phyloP scores from a whole-genome alignment of 2,113 vertebrate species.

The Columbina picui region DNA sequence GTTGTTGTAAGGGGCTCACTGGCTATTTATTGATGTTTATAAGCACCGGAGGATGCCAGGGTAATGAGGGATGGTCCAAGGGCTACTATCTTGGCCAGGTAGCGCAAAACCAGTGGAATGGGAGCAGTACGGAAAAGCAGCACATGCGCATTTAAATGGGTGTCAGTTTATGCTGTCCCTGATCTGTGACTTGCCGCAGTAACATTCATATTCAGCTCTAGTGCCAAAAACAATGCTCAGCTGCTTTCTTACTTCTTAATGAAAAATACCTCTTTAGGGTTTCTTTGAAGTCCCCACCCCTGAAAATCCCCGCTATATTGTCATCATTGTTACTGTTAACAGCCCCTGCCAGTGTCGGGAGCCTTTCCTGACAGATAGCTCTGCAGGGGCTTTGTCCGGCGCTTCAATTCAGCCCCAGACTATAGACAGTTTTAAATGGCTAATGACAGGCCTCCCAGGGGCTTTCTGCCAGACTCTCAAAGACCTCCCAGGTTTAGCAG shows the following conservation, averaged over 20 bases:
- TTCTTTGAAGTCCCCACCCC: slow-evolving; percentile 57
- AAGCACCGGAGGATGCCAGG: background rate
- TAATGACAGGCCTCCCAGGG: slow-evolving; percentile 53
- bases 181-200: background rate
- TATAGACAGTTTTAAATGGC: slow-evolving; percentile 10
- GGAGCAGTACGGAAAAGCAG: background rate
- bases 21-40: background rate
- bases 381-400: slow-evolving; percentile 5
- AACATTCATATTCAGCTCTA: slow-evolving; percentile 34
- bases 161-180: background rate
- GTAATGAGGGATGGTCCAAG: background rate
- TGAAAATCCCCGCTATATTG: slow-evolving; percentile 27
- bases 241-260: slow-evolving; percentile 59
- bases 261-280: slow-evolving; percentile 60
- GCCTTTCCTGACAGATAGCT: slow-evolving; percentile 48
- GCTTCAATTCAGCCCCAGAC: background rate
- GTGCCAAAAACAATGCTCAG: slow-evolving; percentile 27
- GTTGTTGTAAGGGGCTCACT: fast-evolving
- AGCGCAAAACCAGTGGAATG: fast-evolving
- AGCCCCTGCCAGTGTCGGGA: slow-evolving; percentile 35
- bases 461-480: slow-evolving; percentile 43
- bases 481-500: slow-evolving; percentile 65
- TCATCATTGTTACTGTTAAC: slow-evolving; percentile 56
- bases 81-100: background rate
- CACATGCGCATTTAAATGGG: background rate